Evolutionary conservation across 1,140 invertebrate genomes (phyloP), one percentile per base, ranked within the genome.

Genomic region (Bombus superbus): DNA sequence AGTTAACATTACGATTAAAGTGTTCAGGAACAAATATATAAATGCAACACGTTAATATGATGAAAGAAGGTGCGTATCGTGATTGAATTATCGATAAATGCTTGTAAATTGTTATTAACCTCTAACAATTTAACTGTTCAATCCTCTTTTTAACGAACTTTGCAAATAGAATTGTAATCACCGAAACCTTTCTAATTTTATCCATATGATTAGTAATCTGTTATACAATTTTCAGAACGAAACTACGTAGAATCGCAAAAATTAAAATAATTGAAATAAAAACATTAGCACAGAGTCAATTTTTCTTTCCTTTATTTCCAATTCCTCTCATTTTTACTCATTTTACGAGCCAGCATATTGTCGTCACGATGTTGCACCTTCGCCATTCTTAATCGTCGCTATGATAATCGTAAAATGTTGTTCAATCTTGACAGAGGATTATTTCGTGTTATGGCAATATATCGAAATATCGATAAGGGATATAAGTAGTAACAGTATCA

Each of bases 1-100:
- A 89, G 88, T 86, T 86, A 89, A 89, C 80, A 85, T 71, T 90
- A 89, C 69, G 81, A 85, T 88, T 90, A 89, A 91, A 84, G 83
- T 81, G 75, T 83, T 91, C 84, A 91, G 87, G 87, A 91, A 91
- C 90, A 89, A 89, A 90, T 84, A 79, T 91, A 85, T 89, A 85
- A 86, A 90, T 89, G 90, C 78, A 89, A 87, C 75, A 81, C 47
- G 84, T 85, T 85, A 74, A 78, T 89, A 66, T 89, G 53, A 13
- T 78, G 75, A 66, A 66, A 78, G 59, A 64, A 78, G 75, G 59
- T 78, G 75, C 57, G 28, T 42, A 35, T 78, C 75, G 75, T 42
- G 75, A 77, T 64, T 25, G 42, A 73, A 32, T 71, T 11, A 32
- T 22, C 2, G 22, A 32, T 38, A 18, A 71, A 28, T 72, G 13